Percentiles rank a stretch among this genome's conserved stretches.
These are phyloP conservation scores for Pecten maximus DNA, from an alignment of 2,888 invertebrate genomes.

Conservation along the genomic window DNA sequence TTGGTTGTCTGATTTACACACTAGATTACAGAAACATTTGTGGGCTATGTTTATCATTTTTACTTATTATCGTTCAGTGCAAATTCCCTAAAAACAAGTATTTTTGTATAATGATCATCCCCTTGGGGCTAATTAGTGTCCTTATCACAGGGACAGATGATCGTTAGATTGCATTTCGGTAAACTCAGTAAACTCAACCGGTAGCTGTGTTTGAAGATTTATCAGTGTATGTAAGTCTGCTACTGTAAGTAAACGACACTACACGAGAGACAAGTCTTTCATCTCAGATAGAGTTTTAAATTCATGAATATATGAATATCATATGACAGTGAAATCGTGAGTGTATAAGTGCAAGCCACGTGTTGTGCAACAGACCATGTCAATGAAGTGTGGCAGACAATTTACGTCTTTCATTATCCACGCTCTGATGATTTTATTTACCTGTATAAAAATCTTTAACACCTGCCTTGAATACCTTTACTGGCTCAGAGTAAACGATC, in stretches of 20 bases:
- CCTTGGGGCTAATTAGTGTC: neutral
- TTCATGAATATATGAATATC: constrained; percentile 33
- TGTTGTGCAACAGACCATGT: neutral
- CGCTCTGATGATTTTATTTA: neutral
- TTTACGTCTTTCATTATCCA: constrained; percentile 9
- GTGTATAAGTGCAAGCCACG: constrained; percentile 20
- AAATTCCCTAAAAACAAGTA: neutral
- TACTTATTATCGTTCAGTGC: neutral
- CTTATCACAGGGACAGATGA: neutral
- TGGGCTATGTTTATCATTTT: neutral
- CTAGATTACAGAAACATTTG: neutral
- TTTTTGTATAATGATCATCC: neutral
- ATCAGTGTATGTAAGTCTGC: neutral
- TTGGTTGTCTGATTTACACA: neutral
- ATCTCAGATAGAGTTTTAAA: constrained; percentile 2
- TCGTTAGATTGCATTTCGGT: neutral
- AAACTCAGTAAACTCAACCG: neutral
- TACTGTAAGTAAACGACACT: neutral
- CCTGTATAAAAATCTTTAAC: constrained; percentile 6
- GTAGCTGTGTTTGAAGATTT: neutral
- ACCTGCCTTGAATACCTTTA: constrained; percentile 9
- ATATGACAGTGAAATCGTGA: constrained; percentile 33
- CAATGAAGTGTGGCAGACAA: constrained; percentile 25
- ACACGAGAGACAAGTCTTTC: neutral
- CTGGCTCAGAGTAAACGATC: neutral